Conservation (phyloP, 1,140 invertebrate genomes). For the Calephelis nemesis region DNA sequence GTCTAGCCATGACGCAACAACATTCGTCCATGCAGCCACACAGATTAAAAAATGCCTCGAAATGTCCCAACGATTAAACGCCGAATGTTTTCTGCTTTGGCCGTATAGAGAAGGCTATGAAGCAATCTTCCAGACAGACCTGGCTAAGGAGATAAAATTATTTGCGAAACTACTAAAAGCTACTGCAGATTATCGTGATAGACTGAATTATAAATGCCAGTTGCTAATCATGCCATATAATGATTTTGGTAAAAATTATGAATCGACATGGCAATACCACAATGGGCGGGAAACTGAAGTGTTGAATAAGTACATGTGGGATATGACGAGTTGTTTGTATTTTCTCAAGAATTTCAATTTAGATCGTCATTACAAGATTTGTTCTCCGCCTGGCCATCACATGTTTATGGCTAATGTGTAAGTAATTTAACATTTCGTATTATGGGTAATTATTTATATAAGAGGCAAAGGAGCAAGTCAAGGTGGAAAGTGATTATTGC, state of each 20-base stretch:
- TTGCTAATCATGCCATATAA: conserved; percentile 75
- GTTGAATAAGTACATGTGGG: conserved; percentile 79
- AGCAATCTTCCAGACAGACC: conserved; percentile 81
- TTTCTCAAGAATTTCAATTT: conserved; percentile 83
- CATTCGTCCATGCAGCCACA: conserved; percentile 81
- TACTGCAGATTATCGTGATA: conserved; percentile 82
- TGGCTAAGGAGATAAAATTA: conserved; percentile 81
- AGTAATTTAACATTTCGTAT: conserved; percentile 38
- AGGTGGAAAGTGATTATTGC: no score
- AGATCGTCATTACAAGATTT: conserved; percentile 82
- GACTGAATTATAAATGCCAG: conserved; percentile 82
- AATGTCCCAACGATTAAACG: conserved; percentile 81
- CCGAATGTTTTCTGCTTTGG: conserved; percentile 83
- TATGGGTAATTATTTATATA: no score
- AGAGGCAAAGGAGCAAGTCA: no score
- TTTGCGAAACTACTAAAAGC: conserved; percentile 82
- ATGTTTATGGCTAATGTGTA: conserved; percentile 75
- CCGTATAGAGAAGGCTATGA: conserved; percentile 82
- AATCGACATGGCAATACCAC: conserved; percentile 38
- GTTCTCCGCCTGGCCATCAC: conserved; percentile 81
- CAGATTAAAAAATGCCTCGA: conserved; percentile 81
- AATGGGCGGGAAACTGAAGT: conserved; percentile 37
- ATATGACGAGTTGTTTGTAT: conserved; percentile 82
- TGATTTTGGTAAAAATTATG: conserved; percentile 17
- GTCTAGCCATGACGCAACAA: conserved; percentile 81